Evolutionary conservation across 2,888 invertebrate species (phyloP), one percentile per base, ranked within the genome.

Genomic region (Cetonia aurata): DNA sequence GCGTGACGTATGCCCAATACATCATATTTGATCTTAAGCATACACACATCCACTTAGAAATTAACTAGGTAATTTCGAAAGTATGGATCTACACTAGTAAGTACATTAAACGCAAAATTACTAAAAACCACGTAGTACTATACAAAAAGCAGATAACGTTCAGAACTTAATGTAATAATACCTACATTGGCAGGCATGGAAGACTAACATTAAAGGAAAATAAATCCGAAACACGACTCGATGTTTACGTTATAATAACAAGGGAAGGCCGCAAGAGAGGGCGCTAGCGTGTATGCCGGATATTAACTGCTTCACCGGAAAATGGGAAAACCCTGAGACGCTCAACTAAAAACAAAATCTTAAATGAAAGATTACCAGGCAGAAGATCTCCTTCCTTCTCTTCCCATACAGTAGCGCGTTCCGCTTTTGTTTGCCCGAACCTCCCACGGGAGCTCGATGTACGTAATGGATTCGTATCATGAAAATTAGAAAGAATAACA

Each of bases 231-330:
- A 62, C 33, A 48, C 48, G 50, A 62, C 48, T 31, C 31, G 48
- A 48, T 62, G 50, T 50, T 62, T 62, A 33, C 48, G 62, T 9
- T 13, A 48, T 37, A 37, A 48, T 46, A 48, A 50, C 48, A 62
- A 46, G 62, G 46, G 62, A 48, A 25, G 25, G 3, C 25, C 25
- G 25, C 25, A 25, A 25, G 25, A 62, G 62, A 48, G 52, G 25
- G 57, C 59, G 65, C 41, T 70, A 67, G 67, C 70, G 70, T 70
- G 66, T 42, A 48, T 50, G 41, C 70, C 57, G 70, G 67, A 70
- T 70, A 70, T 70, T 70, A 70, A 70, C 67, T 52, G 67, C 48
- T 70, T 66, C 67, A 55, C 50, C 55, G 33, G 52, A 31, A 67
- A 70, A 65, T 33, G 56, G 70, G 66, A 56, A 67, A 70, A 50